phyloP scores from a whole-genome alignment of 2,888 invertebrate species.

The Standfussiana lucernea region DNA sequence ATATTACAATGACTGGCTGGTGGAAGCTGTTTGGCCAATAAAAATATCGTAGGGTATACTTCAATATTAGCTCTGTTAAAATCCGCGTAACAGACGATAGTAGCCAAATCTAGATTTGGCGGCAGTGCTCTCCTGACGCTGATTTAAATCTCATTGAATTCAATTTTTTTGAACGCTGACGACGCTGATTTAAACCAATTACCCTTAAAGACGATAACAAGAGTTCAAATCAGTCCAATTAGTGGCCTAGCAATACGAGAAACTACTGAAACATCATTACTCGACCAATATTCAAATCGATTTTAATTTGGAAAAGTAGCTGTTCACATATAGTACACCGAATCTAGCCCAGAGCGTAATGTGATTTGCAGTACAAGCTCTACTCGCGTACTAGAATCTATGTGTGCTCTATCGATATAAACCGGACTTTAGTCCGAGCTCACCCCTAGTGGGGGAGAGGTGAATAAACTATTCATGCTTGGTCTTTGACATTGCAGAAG shows the following conservation, averaged over 20 bases:
- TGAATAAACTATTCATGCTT: constrained; percentile 54
- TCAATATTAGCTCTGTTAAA: neutral
- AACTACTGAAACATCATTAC: neutral
- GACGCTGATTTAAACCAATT: no score
- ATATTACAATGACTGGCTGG: neutral
- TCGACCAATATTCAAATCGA: neutral
- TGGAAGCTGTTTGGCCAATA: neutral
- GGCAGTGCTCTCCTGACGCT: neutral
- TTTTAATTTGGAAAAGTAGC: neutral
- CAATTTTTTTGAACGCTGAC: no score
- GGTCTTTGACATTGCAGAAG: constrained; percentile 54
- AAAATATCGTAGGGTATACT: neutral
- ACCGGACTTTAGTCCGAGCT: constrained; percentile 10
- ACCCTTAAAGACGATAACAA: no score
- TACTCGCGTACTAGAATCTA: constrained; percentile 4
- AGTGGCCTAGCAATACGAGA: neutral
- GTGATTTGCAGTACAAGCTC: constrained; percentile 22
- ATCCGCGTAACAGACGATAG: neutral
- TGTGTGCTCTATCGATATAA: constrained; percentile 14
- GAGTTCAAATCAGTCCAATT: neutral
- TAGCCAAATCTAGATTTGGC: neutral
- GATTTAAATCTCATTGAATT: neutral
- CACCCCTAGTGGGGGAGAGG: constrained; percentile 30
- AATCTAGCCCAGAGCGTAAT: constrained; percentile 12
- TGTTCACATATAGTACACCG: neutral